phyloP scores from a whole-genome alignment of 2,797 vertebrate genomes.

The Lacerta bilineata region DNA sequence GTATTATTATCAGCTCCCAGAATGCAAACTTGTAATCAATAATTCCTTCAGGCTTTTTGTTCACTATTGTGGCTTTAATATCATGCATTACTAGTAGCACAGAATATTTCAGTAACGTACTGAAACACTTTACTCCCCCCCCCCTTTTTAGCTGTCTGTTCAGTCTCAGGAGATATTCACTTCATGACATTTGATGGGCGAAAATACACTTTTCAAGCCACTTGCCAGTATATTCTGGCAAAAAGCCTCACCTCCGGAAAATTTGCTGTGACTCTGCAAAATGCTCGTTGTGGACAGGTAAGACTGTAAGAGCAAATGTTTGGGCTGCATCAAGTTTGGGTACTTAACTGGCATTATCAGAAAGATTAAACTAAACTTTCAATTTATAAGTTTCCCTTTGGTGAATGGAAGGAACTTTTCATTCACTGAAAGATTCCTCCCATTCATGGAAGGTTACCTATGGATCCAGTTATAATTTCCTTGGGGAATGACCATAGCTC shows the following conservation, averaged over 20 bases:
- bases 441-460: neutral
- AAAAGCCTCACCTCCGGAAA: slow-evolving; percentile 89
- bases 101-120: neutral
- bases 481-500: neutral
- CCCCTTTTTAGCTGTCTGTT: slow-evolving; percentile 88
- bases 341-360: neutral
- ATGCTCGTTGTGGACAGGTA: slow-evolving; percentile 92
- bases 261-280: slow-evolving; percentile 92
- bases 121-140: accelerated
- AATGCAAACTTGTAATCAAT: neutral
- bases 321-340: neutral
- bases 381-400: neutral
- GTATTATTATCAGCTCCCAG: neutral
- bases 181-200: slow-evolving; percentile 94
- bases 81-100: neutral
- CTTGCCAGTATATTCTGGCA: slow-evolving; percentile 93
- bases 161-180: slow-evolving; percentile 93
- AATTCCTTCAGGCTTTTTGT: neutral
- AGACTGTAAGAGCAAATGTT: slow-evolving; percentile 59
- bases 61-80: neutral
- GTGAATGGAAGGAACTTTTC: neutral
- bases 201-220: slow-evolving; percentile 90
- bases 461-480: neutral
- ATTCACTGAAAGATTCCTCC: neutral
- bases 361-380: too few relatives aligned